Evolutionary conservation across 2,113 vertebrate genomes (phyloP).

Genomic region (Callipepla californica): DNA sequence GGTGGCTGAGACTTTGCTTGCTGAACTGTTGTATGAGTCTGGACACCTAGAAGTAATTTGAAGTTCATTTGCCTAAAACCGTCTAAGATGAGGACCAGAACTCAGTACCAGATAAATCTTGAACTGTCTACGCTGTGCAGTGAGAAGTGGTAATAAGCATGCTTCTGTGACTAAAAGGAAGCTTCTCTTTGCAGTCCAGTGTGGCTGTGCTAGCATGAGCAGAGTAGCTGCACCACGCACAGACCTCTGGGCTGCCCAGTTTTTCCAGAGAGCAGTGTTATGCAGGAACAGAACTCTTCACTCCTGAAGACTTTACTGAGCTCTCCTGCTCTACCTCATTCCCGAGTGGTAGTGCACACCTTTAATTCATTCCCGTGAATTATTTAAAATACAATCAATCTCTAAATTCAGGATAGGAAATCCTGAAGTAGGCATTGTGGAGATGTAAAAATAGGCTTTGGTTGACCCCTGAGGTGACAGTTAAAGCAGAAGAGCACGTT

Average conservation of each 20-base stretch:
- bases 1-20: not conserved
- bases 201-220: accelerated
- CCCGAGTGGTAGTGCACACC: not conserved
- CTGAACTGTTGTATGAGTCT: not conserved
- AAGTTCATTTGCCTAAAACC: not conserved
- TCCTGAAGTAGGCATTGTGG: not conserved
- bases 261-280: not conserved
- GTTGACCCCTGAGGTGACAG: not conserved
- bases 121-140: not conserved
- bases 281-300: not conserved
- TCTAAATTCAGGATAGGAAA: not conserved
- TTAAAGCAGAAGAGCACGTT: slow-evolving; percentile 37
- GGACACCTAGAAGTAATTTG: not conserved
- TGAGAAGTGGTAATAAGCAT: not conserved
- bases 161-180: not conserved
- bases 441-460: not conserved
- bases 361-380: not conserved
- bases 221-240: not conserved
- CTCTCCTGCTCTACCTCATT: not conserved
- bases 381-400: not conserved
- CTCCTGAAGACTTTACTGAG: not conserved
- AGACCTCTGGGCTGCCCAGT: not conserved
- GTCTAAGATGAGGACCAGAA: not conserved
- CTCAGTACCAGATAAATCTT: not conserved
- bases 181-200: not conserved